Evolutionary conservation across 2,113 vertebrate genomes (phyloP).

Genomic region (Odontesthes bonariensis): DNA sequence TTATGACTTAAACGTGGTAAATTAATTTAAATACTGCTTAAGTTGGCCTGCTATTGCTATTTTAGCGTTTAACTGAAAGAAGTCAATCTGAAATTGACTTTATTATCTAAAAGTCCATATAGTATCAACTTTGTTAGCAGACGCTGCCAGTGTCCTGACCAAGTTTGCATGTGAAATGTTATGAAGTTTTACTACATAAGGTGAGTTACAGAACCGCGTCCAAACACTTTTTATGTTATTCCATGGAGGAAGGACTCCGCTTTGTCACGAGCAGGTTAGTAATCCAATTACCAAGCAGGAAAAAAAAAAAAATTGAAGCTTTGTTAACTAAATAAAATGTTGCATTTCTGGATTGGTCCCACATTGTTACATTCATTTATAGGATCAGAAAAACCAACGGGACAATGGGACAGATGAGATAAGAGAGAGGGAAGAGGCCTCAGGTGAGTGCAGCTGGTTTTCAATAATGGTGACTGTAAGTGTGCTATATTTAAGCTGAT

Average conservation of each 20-base stretch:
- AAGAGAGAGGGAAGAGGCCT: conserved; percentile 18
- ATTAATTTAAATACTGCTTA: neutral
- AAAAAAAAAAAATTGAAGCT: neutral
- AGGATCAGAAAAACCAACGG: neutral
- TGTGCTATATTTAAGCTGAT: conserved; percentile 61
- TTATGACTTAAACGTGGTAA: neutral
- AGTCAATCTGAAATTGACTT: neutral
- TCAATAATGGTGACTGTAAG: conserved; percentile 30
- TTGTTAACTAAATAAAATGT: neutral
- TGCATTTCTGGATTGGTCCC: neutral
- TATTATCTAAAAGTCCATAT: neutral
- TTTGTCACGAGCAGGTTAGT: too few species aligned
- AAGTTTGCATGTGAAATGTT: neutral
- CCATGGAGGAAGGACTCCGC: too few species aligned
- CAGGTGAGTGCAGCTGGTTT: conserved; percentile 53
- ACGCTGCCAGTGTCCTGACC: too few species aligned
- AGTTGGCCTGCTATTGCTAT: neutral
- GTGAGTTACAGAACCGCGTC: neutral
- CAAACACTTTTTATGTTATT: too few species aligned
- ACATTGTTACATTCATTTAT: neutral
- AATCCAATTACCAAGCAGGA: neutral
- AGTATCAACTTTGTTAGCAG: too few species aligned
- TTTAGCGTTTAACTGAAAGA: neutral
- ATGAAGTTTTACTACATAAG: too few species aligned
- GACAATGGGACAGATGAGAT: conserved; percentile 9